Conservation (phyloP, 2,888 invertebrate species). For the Hyposoter didymator region DNA sequence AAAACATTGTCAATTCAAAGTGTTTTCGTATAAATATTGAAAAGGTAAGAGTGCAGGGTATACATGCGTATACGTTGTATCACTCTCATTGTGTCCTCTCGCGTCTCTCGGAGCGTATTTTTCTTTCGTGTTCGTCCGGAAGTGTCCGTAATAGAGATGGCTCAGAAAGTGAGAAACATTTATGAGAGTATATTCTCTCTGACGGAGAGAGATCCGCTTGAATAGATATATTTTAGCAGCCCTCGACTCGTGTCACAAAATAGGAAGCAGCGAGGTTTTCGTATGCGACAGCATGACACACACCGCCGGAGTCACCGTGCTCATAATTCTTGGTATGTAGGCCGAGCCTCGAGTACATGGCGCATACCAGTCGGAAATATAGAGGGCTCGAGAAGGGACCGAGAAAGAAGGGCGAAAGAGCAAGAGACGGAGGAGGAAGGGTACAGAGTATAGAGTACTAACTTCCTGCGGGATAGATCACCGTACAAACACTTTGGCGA, state of each 20-base stretch:
- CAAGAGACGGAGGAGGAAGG: neutral
- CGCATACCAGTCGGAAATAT: slow-evolving; percentile 43
- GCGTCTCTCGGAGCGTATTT: neutral
- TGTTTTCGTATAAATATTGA: neutral
- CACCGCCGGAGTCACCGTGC: slow-evolving; percentile 64
- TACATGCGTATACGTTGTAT: neutral
- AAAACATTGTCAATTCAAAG: neutral
- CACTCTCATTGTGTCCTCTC: neutral
- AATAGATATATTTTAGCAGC: slow-evolving; percentile 8
- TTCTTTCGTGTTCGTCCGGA: slow-evolving; percentile 6
- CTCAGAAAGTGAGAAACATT: slow-evolving; percentile 25
- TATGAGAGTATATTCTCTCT: slow-evolving; percentile 5
- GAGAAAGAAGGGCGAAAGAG: slow-evolving; percentile 58
- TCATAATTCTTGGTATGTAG: slow-evolving; percentile 78
- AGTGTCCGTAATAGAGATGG: slow-evolving; percentile 44
- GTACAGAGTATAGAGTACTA: slow-evolving; percentile 68
- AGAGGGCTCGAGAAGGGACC: slow-evolving; percentile 47
- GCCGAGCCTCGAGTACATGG: slow-evolving; percentile 67
- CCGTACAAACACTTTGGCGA: slow-evolving; percentile 77
- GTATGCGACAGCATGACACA: slow-evolving; percentile 74
- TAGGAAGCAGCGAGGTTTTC: slow-evolving; percentile 32
- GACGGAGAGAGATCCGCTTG: neutral
- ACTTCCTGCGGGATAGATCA: slow-evolving; percentile 80
- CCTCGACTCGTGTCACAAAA: slow-evolving; percentile 28
- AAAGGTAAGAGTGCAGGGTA: neutral